Evolutionary conservation across 2,888 invertebrate species (phyloP).

Genomic region (Busseola fusca): DNA sequence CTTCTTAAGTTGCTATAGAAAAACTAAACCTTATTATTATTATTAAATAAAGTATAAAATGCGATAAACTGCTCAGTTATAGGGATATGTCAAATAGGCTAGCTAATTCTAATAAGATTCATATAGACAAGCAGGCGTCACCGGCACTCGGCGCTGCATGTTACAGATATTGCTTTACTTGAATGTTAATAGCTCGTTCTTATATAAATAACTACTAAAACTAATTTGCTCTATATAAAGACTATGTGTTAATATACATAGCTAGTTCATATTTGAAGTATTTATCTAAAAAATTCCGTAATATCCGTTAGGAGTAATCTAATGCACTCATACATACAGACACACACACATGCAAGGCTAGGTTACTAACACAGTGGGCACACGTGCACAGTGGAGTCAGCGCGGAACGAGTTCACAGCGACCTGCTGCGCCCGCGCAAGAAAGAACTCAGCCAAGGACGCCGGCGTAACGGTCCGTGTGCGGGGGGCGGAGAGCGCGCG

Average conservation of each 20-base stretch:
- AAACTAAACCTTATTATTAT: slow-evolving; percentile 8
- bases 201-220: slow-evolving; percentile 47
- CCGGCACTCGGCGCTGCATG: slow-evolving; percentile 7
- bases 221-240: slow-evolving; percentile 47
- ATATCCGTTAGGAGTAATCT: slow-evolving; percentile 87
- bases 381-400: slow-evolving; percentile 80
- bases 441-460: slow-evolving; percentile 89
- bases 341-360: slow-evolving; percentile 64
- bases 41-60: background rate
- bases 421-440: slow-evolving; percentile 86
- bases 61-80: slow-evolving; percentile 8
- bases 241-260: slow-evolving; percentile 42
- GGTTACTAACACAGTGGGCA: slow-evolving; percentile 69
- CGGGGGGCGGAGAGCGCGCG: slow-evolving; percentile 51
- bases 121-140: slow-evolving; percentile 59
- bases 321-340: slow-evolving; percentile 74
- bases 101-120: slow-evolving; percentile 42
- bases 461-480: slow-evolving; percentile 84
- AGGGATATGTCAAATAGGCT: slow-evolving; percentile 21
- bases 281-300: slow-evolving; percentile 85
- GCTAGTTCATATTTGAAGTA: slow-evolving; percentile 75
- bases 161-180: slow-evolving; percentile 36
- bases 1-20: background rate
- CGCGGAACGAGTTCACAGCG: slow-evolving; percentile 85
- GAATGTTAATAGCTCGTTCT: slow-evolving; percentile 46